Base-by-base conservation (phyloP, 1,140 invertebrate genomes). In the Psilanteris sp. region DNA sequence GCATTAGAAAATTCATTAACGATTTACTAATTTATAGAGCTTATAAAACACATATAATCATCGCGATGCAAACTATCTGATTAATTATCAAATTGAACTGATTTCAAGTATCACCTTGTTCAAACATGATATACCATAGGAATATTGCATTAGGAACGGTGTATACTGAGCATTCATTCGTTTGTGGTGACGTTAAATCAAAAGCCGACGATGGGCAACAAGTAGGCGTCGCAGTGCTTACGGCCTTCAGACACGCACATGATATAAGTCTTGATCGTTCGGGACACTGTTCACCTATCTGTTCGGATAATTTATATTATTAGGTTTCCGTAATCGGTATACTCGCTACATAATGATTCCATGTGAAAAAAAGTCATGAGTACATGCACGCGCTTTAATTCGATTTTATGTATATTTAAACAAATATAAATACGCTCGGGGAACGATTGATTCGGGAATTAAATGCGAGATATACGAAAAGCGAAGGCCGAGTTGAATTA, bases 171-270 rank as follows among this genome's bases (percentile, higher is more conserved):
- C 75, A 76, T 84, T 83, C 79, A 79, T 82, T 83, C 80, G 75
- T 77, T 83, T 71, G 70, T 62, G 76, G 59, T 83, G 79, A 85
- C 78, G 81, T 83, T 87, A 85, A 87, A 87, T 86, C 82, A 87
- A 81, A 82, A 77, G 77, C 80, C 83, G 79, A 81, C 79, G 83
- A 84, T 83, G 80, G 84, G 84, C 81, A 86, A 87, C 85, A 86
- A 86, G 85, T 80, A 83, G 83, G 80, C 80, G 79, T 81, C 78
- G 78, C 77, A 44, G 44, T 57, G 80, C 78, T 86, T 86, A 87
- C 84, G 84, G 81, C 85, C 84, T 54, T 78, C 70, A 75, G 79
- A 83, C 85, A 87, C 85, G 85, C 85, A 87, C 83, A 78, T 72
- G 79, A 70, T 80, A 84, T 85, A 83, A 83, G 79, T 83, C 80